Evolutionary conservation across 2,888 invertebrate species (phyloP), one percentile per base, ranked within the genome.

Genomic region (Chymomyza amoena): DNA sequence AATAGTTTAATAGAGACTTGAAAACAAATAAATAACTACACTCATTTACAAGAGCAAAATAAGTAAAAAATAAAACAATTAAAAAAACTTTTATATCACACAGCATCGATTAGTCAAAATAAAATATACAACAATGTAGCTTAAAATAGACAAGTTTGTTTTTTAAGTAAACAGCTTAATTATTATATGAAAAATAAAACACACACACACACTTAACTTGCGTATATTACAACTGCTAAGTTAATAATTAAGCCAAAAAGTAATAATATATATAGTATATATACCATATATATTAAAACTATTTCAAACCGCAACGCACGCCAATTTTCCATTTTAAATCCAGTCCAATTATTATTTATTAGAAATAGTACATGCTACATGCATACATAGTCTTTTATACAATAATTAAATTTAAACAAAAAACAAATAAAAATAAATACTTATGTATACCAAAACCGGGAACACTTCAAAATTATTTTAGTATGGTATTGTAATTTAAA

Each of bases 31-130:
- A 73, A 71, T 64, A 81, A 87, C 81, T 81, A 82, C 81, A 87
- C 87, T 84, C 79, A 87, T 82, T 87, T 82, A 85, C 83, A 81
- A 64, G 67, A 45, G 66, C 69, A 79, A 77, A 69, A 65, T 70
- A 82, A 36, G 36, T 36, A 25, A 25, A 25, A 25, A 85, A 76
- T 77, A 28, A 79, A 87, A 70, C 75, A 83, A 80, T 70, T 75
- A 70, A 82, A 75, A 77, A 45, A 45, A 45, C 39, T 45, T 13
- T 45, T 13, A 13, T 13, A 13, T 45, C 39, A 45, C 13, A 10
- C 10, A 45, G 13, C 39, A 13, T 13, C 39, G 13, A 2, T 45
- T 45, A 45, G 39, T 45, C 39, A 10, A 45, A 45, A 45, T 45
- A 45, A 13, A 13, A 13, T 13, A 7, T 32, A 32, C 32, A 32